phyloP scores from a whole-genome alignment of 1,140 invertebrate species.

The Intoshia linei region DNA sequence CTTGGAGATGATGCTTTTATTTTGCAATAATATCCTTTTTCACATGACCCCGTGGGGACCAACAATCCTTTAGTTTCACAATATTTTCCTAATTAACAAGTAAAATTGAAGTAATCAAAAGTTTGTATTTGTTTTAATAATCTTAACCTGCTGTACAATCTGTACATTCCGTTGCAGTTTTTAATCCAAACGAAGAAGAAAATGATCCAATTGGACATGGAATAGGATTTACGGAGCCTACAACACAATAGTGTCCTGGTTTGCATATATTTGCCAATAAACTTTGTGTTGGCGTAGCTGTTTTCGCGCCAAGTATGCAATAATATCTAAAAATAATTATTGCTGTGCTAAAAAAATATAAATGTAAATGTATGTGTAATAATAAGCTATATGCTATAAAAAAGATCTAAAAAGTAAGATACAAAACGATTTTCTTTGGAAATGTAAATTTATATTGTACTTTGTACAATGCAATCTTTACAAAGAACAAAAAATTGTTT shows the following conservation, averaged over 20 bases:
- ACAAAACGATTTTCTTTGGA: too few species aligned
- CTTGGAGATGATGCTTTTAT: conserved; percentile 9
- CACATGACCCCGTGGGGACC: conserved; percentile 9
- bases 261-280: too few species aligned
- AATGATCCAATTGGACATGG: conserved; percentile 17
- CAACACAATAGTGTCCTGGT: conserved; percentile 16
- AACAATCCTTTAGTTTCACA: conserved; percentile 8
- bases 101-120: too few species aligned
- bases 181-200: conserved; percentile 10
- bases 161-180: conserved; percentile 10
- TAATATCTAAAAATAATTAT: conserved; percentile 9
- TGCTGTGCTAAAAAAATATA: too few species aligned
- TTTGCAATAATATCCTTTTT: conserved; percentile 10
- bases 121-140: too few species aligned
- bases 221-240: conserved; percentile 14
- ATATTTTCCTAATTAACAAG: too few species aligned
- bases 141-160: conserved; percentile 9
- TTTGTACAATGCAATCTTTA: too few species aligned
- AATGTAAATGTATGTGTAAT: too few species aligned
- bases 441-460: too few species aligned
- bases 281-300: conserved; percentile 5
- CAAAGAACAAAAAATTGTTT: too few species aligned
- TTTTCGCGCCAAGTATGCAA: conserved; percentile 2
- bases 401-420: too few species aligned
- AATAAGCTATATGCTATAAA: too few species aligned